Percentiles rank a stretch among this genome's conserved stretches.
Conservation (phyloP, 2,797 vertebrate genomes). For the Arremon brunneinucha region DNA sequence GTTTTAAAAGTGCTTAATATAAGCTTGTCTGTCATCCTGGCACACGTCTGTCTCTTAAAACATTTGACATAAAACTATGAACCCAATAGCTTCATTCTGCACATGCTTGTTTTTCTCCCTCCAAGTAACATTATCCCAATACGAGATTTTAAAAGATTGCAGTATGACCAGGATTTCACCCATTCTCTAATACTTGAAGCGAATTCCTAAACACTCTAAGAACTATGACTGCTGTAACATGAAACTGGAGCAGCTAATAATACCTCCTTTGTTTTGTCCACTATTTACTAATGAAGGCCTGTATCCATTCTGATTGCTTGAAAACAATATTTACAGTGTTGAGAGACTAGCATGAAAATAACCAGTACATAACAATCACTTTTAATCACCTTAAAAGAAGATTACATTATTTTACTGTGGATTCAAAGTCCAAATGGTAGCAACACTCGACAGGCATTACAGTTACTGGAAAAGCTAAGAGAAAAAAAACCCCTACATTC, state of each 20-base stretch:
- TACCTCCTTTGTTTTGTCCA: not conserved
- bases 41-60: not conserved
- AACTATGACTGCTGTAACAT: not conserved
- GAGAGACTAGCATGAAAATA: not conserved
- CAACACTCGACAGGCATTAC: not conserved
- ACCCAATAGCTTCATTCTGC: not conserved
- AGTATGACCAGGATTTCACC: not conserved
- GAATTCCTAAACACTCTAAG: conserved; percentile 22
- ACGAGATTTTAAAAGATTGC: conserved; percentile 1
- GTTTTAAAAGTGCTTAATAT: not conserved
- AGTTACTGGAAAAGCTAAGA: not conserved
- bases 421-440: not conserved
- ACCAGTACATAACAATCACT: not conserved
- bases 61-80: not conserved
- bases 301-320: not conserved
- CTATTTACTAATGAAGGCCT: not conserved
- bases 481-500: not conserved
- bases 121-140: not conserved
- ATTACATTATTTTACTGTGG: not conserved
- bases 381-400: not conserved
- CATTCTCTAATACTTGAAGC: conserved; percentile 1
- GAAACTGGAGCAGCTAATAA: conserved; percentile 9
- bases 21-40: not conserved
- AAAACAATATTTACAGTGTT: conserved; percentile 1
- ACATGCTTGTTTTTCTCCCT: not conserved